A percentile compares a stretch with the other conserved stretches of the same genome.
phyloP scores from a whole-genome alignment of 1,140 invertebrate species.

The Bombus difficillimus region DNA sequence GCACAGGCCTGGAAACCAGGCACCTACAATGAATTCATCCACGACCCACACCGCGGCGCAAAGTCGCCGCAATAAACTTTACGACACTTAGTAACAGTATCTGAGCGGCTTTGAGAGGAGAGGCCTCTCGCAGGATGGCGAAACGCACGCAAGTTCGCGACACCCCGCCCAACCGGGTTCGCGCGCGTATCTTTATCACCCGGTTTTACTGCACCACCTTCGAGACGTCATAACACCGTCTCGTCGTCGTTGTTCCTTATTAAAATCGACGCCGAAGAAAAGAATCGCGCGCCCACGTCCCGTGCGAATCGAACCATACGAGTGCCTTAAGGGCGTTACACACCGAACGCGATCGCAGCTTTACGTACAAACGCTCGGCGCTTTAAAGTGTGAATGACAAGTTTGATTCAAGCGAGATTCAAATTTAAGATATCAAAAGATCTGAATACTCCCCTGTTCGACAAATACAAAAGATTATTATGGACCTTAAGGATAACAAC shows the following conservation, averaged over 20 bases:
- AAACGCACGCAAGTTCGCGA: slow-evolving; percentile 31
- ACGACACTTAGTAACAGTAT: slow-evolving; percentile 69
- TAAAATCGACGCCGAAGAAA: slow-evolving; percentile 61
- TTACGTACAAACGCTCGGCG: too few relatives aligned
- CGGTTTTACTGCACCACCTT: slow-evolving; percentile 65
- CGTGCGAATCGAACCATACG: slow-evolving; percentile 16
- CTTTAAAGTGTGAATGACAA: too few relatives aligned
- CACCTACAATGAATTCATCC: slow-evolving; percentile 68
- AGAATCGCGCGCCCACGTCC: slow-evolving; percentile 60
- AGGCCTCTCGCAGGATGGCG: slow-evolving; percentile 30
- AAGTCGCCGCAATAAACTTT: slow-evolving; percentile 65
- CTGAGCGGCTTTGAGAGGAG: slow-evolving; percentile 20
- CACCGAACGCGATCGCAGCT: neutral
- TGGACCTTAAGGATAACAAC: too few relatives aligned
- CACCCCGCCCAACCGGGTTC: slow-evolving; percentile 15
- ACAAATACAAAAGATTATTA: too few relatives aligned
- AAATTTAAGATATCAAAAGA: too few relatives aligned
- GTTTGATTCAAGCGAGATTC: too few relatives aligned
- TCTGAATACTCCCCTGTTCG: too few relatives aligned
- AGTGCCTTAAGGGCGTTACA: slow-evolving; percentile 36
- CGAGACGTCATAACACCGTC: slow-evolving; percentile 67
- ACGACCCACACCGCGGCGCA: slow-evolving; percentile 59
- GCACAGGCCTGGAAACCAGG: slow-evolving; percentile 34
- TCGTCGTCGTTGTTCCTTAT: slow-evolving; percentile 64
- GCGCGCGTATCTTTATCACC: slow-evolving; percentile 65